Conservation (phyloP, 92 coral and sea anemone species). For the Scolanthus callimorphus region DNA sequence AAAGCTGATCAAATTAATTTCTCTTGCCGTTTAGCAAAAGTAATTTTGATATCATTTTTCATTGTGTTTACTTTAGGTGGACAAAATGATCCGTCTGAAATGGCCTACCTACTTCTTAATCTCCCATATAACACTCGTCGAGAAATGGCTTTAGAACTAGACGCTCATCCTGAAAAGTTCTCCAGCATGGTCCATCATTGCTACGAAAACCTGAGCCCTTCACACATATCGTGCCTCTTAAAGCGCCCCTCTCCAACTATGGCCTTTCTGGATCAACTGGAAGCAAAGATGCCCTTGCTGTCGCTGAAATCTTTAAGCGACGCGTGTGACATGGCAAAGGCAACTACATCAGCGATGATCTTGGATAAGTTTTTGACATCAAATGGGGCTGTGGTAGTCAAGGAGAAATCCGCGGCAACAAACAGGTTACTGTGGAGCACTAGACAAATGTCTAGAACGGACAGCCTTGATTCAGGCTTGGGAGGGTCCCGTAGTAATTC, state of each 20-base stretch:
- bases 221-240: slow-evolving; percentile 17
- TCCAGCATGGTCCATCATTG: slow-evolving; percentile 6
- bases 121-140: slow-evolving; percentile 23
- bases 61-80: too few species aligned
- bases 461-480: neutral
- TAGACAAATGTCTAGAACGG: neutral
- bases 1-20: too few species aligned
- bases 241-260: slow-evolving; percentile 31
- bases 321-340: slow-evolving; percentile 2
- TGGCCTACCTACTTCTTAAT: neutral
- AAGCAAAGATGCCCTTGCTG: slow-evolving; percentile 8
- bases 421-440: neutral
- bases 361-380: neutral
- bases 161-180: slow-evolving; percentile 5
- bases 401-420: neutral
- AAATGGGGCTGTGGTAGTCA: neutral
- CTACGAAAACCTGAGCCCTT: neutral
- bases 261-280: slow-evolving; percentile 34
- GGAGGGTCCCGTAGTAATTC: too few species aligned
- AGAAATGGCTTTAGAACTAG: slow-evolving; percentile 19
- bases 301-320: slow-evolving; percentile 4
- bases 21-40: too few species aligned
- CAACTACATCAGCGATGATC: neutral
- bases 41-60: too few species aligned
- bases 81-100: too few species aligned